Evolutionary conservation across 2,113 vertebrate genomes (phyloP).

Genomic region (Nesogale talazaci): DNA sequence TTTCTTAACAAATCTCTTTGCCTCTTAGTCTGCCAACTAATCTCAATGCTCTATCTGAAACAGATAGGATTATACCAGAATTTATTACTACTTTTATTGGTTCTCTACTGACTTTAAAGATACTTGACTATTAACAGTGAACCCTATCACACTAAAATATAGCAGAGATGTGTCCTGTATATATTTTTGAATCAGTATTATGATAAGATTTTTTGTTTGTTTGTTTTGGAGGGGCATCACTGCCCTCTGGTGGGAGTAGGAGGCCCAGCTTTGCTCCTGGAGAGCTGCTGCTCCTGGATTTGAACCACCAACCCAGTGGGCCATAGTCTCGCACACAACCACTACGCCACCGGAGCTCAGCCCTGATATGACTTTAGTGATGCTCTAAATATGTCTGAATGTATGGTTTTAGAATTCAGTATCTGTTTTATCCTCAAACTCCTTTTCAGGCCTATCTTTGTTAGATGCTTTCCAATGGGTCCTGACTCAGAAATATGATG

Average conservation of each 20-base stretch:
- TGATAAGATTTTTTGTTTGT: background rate
- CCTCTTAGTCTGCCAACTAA: conserved; percentile 53
- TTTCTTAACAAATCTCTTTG: conserved; percentile 72
- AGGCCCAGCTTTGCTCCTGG: too few species aligned
- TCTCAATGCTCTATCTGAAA: conserved; percentile 53
- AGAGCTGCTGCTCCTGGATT: too few species aligned
- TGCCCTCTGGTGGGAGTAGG: too few species aligned
- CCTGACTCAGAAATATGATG: too few species aligned
- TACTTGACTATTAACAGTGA: conserved; percentile 38
- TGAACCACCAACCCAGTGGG: too few species aligned
- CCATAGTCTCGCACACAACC: too few species aligned
- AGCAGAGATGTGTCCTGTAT: background rate
- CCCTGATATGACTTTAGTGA: background rate
- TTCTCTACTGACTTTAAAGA: conserved; percentile 35
- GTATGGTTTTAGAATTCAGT: background rate
- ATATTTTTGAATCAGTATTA: background rate
- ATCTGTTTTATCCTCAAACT: background rate
- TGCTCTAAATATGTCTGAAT: background rate
- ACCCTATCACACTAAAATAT: background rate
- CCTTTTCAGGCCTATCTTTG: background rate
- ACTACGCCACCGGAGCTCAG: too few species aligned
- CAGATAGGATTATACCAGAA: conserved; percentile 54
- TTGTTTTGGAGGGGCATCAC: too few species aligned
- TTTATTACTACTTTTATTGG: background rate
- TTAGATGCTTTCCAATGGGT: too few species aligned